Percentiles rank a stretch among this genome's conserved stretches.
phyloP scores from a whole-genome alignment of 2,797 vertebrate genomes.

The Hydrolagus colliei region DNA sequence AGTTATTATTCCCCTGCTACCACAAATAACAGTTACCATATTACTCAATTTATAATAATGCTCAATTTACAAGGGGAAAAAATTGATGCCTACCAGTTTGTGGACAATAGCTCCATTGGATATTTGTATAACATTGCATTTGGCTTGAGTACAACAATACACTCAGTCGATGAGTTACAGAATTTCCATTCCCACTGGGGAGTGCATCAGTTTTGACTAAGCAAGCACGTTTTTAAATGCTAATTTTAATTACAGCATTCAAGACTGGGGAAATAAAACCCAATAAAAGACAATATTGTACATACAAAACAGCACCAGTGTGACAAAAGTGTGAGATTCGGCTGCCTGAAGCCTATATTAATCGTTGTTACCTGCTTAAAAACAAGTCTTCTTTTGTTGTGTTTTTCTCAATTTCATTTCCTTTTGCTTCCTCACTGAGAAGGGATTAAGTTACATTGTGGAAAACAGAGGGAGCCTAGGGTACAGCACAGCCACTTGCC shows the following conservation, averaged over 20 bases:
- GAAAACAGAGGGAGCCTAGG: background rate
- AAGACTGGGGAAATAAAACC: constrained; percentile 2
- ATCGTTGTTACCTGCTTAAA: background rate
- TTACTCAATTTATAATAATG: constrained; percentile 32
- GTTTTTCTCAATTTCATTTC: background rate
- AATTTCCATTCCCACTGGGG: constrained; percentile 30
- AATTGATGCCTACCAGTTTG: constrained; percentile 29
- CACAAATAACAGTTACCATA: constrained; percentile 33
- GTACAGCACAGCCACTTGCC: background rate
- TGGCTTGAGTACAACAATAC: constrained; percentile 23
- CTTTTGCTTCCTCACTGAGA: background rate
- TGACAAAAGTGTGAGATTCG: background rate
- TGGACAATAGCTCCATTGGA: constrained; percentile 31
- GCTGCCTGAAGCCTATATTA: background rate
- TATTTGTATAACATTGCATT: constrained; percentile 31
- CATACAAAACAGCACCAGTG: constrained; percentile 11
- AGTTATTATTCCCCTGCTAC: constrained; percentile 30
- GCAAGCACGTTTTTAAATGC: constrained; percentile 22
- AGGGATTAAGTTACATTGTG: background rate
- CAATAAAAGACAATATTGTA: constrained; percentile 18
- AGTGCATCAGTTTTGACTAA: constrained; percentile 25
- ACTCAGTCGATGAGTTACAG: constrained; percentile 28
- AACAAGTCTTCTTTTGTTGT: constrained; percentile 15
- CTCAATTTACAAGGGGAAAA: constrained; percentile 32
- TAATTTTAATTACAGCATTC: constrained; percentile 28